phyloP scores from a whole-genome alignment of 2,888 invertebrate species.

The Rotaria macrura region DNA sequence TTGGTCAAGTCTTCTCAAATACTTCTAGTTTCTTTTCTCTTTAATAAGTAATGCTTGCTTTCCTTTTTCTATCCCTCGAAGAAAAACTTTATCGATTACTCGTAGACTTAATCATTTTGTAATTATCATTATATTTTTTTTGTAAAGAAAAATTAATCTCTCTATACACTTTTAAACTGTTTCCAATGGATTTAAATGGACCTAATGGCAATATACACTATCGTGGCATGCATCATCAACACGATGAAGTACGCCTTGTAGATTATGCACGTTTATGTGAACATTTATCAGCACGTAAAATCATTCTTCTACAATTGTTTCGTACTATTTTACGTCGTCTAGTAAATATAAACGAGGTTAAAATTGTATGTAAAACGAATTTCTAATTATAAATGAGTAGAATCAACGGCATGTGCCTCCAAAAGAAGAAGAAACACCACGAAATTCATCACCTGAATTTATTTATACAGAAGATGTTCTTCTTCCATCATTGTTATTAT shows the following conservation, averaged over 20 bases:
- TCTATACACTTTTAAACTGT: no score
- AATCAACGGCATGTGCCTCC: background rate
- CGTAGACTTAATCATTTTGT: background rate
- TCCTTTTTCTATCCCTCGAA: no score
- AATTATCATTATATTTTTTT: no score
- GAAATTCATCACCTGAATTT: background rate
- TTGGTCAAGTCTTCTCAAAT: background rate
- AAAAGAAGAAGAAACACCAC: background rate
- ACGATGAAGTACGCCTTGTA: background rate
- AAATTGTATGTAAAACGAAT: background rate
- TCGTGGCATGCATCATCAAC: background rate
- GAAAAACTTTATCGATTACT: background rate
- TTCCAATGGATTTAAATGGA: background rate
- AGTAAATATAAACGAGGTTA: background rate
- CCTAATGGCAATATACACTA: background rate
- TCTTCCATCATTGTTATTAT: constrained; percentile 1
- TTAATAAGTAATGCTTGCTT: no score
- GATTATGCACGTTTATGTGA: constrained; percentile 8
- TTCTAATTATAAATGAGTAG: background rate
- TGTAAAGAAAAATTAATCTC: no score
- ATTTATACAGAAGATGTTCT: background rate
- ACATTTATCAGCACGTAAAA: constrained; percentile 5
- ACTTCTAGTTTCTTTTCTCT: background rate
- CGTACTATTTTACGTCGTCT: background rate
- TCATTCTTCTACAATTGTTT: constrained; percentile 8